Percentiles rank a stretch among this genome's conserved stretches.
These are phyloP conservation scores for Trachelus troglodyta DNA, from an alignment of 2,888 invertebrate genomes.

Conservation along the genomic window DNA sequence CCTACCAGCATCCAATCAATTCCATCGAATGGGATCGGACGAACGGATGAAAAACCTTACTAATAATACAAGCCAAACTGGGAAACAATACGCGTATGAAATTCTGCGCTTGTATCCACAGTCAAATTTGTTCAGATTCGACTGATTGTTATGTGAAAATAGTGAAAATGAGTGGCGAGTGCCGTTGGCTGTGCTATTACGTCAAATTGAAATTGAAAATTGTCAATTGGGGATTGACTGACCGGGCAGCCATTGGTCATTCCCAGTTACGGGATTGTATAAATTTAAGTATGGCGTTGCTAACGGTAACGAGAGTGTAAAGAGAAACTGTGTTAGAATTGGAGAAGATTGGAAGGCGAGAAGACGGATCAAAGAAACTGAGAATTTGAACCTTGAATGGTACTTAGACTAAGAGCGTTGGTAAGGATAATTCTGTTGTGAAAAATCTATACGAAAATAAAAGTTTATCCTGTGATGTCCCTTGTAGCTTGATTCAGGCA, in stretches of 20 bases:
- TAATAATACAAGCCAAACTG: background rate
- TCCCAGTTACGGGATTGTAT: background rate
- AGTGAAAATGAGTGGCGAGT: background rate
- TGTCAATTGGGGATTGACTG: background rate
- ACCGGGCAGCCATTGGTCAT: background rate
- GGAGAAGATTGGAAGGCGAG: conserved; percentile 16
- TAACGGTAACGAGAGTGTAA: conserved; percentile 2
- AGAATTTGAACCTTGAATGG: conserved; percentile 10
- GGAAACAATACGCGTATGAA: background rate
- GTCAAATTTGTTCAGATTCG: background rate
- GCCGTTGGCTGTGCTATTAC: background rate
- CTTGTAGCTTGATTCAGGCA: background rate
- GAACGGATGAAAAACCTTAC: background rate
- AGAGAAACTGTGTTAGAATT: conserved; percentile 7
- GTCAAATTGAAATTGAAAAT: background rate
- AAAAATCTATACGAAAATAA: conserved; percentile 11
- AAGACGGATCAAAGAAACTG: conserved; percentile 5
- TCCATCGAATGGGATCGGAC: background rate
- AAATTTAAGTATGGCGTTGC: background rate
- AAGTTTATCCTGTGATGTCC: background rate
- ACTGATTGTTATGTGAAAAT: background rate
- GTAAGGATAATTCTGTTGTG: background rate
- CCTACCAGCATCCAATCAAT: background rate
- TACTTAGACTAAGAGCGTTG: conserved; percentile 5
- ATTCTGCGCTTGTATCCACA: background rate